Evolutionary conservation across 92 coral and sea anemone species (phyloP).

Genomic region (Palythoa grandis): DNA sequence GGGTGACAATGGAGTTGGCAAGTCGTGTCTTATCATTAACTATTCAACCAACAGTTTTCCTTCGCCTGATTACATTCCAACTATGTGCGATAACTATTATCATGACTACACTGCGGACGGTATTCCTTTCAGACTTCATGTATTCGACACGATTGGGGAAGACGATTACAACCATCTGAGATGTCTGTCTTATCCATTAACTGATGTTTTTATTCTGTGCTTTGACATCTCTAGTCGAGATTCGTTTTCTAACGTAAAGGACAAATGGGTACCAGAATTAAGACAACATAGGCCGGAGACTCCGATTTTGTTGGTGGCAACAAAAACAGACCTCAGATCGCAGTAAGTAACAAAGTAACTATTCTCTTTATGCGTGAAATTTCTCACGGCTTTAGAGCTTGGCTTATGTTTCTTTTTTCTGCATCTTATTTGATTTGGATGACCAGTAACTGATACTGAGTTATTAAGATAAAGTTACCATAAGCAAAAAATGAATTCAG

Average conservation of each 20-base stretch:
- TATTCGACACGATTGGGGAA: constrained; percentile 89
- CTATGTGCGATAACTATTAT: constrained; percentile 77
- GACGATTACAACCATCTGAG: constrained; percentile 87
- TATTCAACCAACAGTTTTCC: constrained; percentile 63
- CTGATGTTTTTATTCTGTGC: constrained; percentile 81
- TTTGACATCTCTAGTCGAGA: constrained; percentile 70
- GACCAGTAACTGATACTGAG: too few relatives aligned
- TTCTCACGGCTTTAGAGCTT: not conserved
- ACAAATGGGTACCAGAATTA: constrained; percentile 83
- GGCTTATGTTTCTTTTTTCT: not conserved
- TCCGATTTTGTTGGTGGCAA: constrained; percentile 70
- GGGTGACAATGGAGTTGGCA: constrained; percentile 90
- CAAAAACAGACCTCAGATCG: constrained; percentile 73
- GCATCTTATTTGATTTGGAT: too few relatives aligned
- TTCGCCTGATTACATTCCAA: constrained; percentile 66
- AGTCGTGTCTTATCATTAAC: constrained; percentile 69
- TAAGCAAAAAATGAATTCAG: too few relatives aligned
- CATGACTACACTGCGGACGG: constrained; percentile 55
- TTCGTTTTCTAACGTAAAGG: constrained; percentile 71
- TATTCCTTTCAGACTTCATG: constrained; percentile 45
- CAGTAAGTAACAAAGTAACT: not conserved
- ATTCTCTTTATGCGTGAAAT: not conserved
- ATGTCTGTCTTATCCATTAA: constrained; percentile 74
- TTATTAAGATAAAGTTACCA: too few relatives aligned
- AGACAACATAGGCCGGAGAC: constrained; percentile 57